Conservation (phyloP, 1,140 invertebrate species). For the Orchestia grillus region DNA sequence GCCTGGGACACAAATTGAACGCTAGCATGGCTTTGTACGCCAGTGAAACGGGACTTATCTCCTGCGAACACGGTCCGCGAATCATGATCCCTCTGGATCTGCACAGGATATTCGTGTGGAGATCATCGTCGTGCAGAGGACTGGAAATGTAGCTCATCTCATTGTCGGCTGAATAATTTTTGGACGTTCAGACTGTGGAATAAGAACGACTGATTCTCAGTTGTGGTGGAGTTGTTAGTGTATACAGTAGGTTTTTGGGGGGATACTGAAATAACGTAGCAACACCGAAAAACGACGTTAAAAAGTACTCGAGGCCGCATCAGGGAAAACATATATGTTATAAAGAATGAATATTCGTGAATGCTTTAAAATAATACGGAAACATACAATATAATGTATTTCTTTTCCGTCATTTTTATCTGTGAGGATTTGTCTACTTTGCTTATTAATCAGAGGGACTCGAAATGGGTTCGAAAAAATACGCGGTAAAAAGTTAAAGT, state of each 20-base stretch:
- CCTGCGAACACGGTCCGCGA: background rate
- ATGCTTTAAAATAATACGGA: too few species aligned
- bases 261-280: too few species aligned
- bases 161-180: background rate
- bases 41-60: background rate
- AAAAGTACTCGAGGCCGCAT: too few species aligned
- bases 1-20: conserved; percentile 11
- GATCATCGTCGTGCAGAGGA: background rate
- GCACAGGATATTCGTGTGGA: background rate
- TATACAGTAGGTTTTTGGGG: background rate
- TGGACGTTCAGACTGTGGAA: background rate
- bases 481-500: too few species aligned
- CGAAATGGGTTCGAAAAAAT: too few species aligned
- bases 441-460: too few species aligned
- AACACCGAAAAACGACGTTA: too few species aligned
- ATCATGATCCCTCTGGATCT: background rate
- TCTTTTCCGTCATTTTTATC: too few species aligned
- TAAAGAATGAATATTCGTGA: too few species aligned
- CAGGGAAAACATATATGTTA: too few species aligned
- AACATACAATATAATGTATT: too few species aligned
- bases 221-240: background rate
- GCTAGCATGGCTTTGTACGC: background rate
- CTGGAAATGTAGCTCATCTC: background rate
- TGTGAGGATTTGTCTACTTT: too few species aligned
- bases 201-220: background rate